A percentile compares a stretch with the other conserved stretches of the same genome.
phyloP scores from a whole-genome alignment of 2,888 invertebrate genomes.

The Carpatolechia fugitivella region DNA sequence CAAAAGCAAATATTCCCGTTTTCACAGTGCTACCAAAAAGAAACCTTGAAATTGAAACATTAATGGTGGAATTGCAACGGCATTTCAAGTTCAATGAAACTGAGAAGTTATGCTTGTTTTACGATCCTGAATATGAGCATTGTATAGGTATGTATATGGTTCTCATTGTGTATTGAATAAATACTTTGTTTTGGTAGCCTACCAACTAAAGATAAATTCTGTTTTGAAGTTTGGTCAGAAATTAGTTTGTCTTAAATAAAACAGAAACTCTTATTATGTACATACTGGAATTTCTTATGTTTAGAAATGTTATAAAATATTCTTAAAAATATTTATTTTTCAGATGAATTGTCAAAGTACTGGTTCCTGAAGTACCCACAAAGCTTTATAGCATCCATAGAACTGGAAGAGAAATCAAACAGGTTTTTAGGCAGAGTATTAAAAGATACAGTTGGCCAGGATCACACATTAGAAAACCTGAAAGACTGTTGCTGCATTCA shows the following conservation, averaged over 20 bases:
- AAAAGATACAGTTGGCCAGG: conserved; percentile 36
- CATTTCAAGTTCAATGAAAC: conserved; percentile 47
- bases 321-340: conserved; percentile 25
- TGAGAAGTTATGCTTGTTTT: conserved; percentile 76
- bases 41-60: conserved; percentile 71
- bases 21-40: conserved; percentile 84
- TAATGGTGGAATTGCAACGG: conserved; percentile 32
- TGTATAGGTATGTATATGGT: conserved; percentile 62
- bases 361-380: conserved; percentile 54
- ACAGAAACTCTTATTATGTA: too few relatives aligned
- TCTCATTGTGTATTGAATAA: neutral
- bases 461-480: conserved; percentile 45
- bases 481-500: conserved; percentile 81
- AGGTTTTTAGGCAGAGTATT: conserved; percentile 55
- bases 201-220: too few relatives aligned
- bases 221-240: too few relatives aligned
- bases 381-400: conserved; percentile 53
- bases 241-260: too few relatives aligned
- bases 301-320: too few relatives aligned
- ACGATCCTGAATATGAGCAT: conserved; percentile 84
- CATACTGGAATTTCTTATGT: too few relatives aligned
- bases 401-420: conserved; percentile 43
- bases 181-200: neutral
- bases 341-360: conserved; percentile 47
- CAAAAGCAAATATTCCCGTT: conserved; percentile 87